Conservation (phyloP, 2,113 vertebrate species). For the Pungitius pungitius region DNA sequence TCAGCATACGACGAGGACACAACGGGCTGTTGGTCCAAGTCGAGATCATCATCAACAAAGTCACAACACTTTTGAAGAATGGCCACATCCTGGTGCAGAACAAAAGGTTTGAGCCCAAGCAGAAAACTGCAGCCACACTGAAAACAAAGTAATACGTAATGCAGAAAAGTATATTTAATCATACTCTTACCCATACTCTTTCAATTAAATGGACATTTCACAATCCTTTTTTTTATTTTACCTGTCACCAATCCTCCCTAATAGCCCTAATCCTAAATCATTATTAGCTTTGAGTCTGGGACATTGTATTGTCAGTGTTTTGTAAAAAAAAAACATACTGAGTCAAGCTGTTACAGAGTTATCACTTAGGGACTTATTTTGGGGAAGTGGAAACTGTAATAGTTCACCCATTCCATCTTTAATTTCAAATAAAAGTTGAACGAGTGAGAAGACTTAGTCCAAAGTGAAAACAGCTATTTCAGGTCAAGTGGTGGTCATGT, state of each 20-base stretch:
- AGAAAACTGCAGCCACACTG: neutral
- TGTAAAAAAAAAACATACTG: neutral
- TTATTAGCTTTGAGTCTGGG: slow-evolving; percentile 16
- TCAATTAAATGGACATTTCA: neutral
- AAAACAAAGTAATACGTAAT: neutral
- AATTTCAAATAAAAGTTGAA: neutral
- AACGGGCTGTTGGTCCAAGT: slow-evolving; percentile 63
- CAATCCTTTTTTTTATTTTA: neutral
- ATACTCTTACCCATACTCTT: neutral
- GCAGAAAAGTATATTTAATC: neutral
- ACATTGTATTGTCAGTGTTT: neutral
- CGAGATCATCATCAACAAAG: slow-evolving; percentile 74
- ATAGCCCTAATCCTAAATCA: slow-evolving; percentile 21
- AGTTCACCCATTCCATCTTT: neutral
- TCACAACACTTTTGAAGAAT: slow-evolving; percentile 64
- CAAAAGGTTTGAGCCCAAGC: slow-evolving; percentile 52
- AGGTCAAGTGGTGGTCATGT: neutral
- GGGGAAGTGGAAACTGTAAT: neutral
- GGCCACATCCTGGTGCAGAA: slow-evolving; percentile 64
- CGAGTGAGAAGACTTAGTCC: neutral
- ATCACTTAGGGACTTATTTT: neutral
- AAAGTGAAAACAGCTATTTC: neutral
- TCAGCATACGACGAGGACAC: slow-evolving; percentile 49
- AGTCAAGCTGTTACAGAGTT: neutral
- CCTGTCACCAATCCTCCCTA: too few species aligned